Evolutionary conservation across 1,140 invertebrate genomes (phyloP).

Genomic region (Solen grandis): DNA sequence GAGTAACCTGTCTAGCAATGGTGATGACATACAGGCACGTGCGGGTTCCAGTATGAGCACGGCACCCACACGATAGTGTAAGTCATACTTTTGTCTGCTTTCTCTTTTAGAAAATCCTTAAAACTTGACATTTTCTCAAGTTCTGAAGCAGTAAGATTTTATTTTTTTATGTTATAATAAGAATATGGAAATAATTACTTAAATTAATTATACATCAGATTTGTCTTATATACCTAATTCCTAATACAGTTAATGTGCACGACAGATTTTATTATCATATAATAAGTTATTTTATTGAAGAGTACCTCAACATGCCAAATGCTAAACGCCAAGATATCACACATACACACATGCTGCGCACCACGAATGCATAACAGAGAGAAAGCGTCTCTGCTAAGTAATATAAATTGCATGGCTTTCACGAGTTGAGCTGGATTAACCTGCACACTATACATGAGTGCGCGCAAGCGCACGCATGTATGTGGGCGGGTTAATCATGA

Average conservation of each 20-base stretch:
- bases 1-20: not conserved
- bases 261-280: too few relatives aligned
- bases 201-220: not conserved
- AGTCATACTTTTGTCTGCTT: not conserved
- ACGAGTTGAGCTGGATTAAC: too few relatives aligned
- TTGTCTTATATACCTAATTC: not conserved
- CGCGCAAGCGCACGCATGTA: too few relatives aligned
- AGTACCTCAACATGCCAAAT: too few relatives aligned
- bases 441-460: too few relatives aligned
- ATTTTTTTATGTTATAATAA: not conserved
- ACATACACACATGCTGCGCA: too few relatives aligned
- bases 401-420: too few relatives aligned
- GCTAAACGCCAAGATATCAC: too few relatives aligned
- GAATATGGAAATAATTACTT: not conserved
- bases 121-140: not conserved
- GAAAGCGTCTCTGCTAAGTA: too few relatives aligned
- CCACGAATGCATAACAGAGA: too few relatives aligned
- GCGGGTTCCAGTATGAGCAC: constrained; percentile 22
- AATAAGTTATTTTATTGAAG: too few relatives aligned
- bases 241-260: not conserved
- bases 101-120: not conserved
- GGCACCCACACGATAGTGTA: not conserved
- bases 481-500: too few relatives aligned
- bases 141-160: not conserved
- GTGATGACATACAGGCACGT: constrained; percentile 12